A percentile compares a stretch with the other conserved stretches of the same genome.
Evolutionary conservation across 2,888 invertebrate species (phyloP).

Genomic region (Cerastis leucographa): DNA sequence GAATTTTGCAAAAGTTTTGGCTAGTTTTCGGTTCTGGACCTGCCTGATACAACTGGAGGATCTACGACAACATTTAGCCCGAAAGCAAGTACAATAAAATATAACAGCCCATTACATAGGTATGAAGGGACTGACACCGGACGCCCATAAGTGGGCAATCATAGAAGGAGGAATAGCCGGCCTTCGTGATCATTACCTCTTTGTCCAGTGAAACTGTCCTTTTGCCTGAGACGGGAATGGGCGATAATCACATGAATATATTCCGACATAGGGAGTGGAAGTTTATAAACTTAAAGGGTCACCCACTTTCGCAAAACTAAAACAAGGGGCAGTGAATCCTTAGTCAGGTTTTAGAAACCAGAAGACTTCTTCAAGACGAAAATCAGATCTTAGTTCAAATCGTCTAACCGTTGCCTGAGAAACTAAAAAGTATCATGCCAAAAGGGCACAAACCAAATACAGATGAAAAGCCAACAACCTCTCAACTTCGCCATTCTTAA

Average conservation of each 20-base stretch:
- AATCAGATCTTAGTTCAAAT: neutral
- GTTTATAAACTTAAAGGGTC: neutral
- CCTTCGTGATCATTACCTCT: conserved; percentile 67
- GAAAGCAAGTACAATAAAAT: conserved; percentile 18
- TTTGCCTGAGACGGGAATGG: conserved; percentile 12
- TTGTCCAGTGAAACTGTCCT: conserved; percentile 57
- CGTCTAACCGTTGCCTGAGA: neutral
- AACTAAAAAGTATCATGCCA: neutral
- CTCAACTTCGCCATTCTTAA: neutral
- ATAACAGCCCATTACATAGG: conserved; percentile 5
- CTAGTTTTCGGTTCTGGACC: neutral
- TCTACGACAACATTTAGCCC: neutral
- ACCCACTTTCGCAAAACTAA: neutral
- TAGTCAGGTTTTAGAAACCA: neutral
- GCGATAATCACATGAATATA: conserved; percentile 12
- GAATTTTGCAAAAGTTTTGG: neutral
- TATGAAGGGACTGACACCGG: conserved; percentile 67
- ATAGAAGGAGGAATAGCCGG: conserved; percentile 61
- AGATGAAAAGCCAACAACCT: neutral
- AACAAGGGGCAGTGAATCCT: neutral
- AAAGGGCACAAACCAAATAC: neutral
- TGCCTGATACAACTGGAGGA: neutral
- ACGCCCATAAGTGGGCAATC: conserved; percentile 73
- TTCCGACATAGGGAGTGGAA: neutral
- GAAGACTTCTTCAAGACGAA: no score